Evolutionary conservation across 1,140 invertebrate genomes (phyloP), one percentile per base, ranked within the genome.

Genomic region (Rhyzopertha dominica): DNA sequence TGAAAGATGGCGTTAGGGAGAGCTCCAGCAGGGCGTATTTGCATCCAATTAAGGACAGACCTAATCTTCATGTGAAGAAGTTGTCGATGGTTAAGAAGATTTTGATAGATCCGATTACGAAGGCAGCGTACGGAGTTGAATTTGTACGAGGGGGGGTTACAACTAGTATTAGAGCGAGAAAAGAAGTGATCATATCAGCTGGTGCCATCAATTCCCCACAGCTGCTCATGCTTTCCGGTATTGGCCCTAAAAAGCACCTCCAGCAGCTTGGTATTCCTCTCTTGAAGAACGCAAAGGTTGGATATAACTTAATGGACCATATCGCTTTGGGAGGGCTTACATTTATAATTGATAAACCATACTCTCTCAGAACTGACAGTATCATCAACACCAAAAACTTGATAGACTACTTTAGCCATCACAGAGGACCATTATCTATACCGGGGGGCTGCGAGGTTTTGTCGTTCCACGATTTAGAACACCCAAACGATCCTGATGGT

Each of bases 361-460:
- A 19, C 34, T 63, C 31, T 4, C n/a, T 51, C 59, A 51, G 39
- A 25, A 55, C 57, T 1, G 50, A 63, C 3, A 47, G 46, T 19
- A 44, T 61, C 8, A 47, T 65, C 2, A 53, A 37, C 5, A 49
- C 31, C 1, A 29, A 60, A 26, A 63, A 64, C 49, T 56, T 74
- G 46, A 66, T 43, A 9, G 69, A 67, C 50, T 84, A 63, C 65
- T 65, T 70, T 44, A 69, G 56, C 9, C 59, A 74, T n/a, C 75
- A 73, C 47, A 69, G 70, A 43, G 87, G 87, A 12, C 86, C 86
- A 0, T 58, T 88, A 12, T 80, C 87, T 0, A 73, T 87, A 3
- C 79, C 88, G 0, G 89, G 89, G 12, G 87, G 84, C 0, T 84
- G 82, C 42, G 90, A 94, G 66, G 85, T 81, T 0, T 60, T 91